A percentile compares a stretch with the other conserved stretches of the same genome.
Evolutionary conservation across 1,140 invertebrate species (phyloP).

Genomic region (Sarcophaga peregrina): DNA sequence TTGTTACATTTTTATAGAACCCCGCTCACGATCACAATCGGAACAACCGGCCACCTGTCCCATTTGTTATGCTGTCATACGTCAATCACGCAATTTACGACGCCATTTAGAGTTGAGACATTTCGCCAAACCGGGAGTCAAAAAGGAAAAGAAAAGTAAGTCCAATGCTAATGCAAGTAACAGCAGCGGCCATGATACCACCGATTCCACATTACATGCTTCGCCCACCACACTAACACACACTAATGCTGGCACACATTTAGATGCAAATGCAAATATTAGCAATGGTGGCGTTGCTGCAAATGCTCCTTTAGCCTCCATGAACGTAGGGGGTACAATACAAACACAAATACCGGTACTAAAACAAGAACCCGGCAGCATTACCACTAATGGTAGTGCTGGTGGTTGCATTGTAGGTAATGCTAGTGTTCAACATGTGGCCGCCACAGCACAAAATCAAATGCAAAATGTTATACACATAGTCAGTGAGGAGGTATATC

Average conservation of each 20-base stretch:
- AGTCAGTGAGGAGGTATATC: slow-evolving; percentile 60
- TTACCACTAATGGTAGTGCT: not conserved
- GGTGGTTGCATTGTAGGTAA: slow-evolving; percentile 30
- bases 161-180: slow-evolving; percentile 57
- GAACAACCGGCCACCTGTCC: slow-evolving; percentile 74
- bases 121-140: slow-evolving; percentile 66
- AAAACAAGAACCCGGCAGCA: slow-evolving; percentile 42
- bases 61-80: slow-evolving; percentile 71
- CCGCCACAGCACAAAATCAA: slow-evolving; percentile 51
- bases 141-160: slow-evolving; percentile 67
- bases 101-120: slow-evolving; percentile 69
- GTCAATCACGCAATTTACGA: slow-evolving; percentile 71
- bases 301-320: slow-evolving; percentile 31
- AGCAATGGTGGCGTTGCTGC: slow-evolving; percentile 7
- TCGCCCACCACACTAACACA: slow-evolving; percentile 50
- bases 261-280: slow-evolving; percentile 9
- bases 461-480: slow-evolving; percentile 65
- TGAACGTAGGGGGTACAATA: slow-evolving; percentile 33
- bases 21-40: slow-evolving; percentile 71
- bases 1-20: slow-evolving; percentile 52
- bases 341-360: slow-evolving; percentile 37
- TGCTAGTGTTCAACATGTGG: slow-evolving; percentile 45
- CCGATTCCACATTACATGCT: slow-evolving; percentile 30
- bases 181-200: slow-evolving; percentile 44
- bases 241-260: slow-evolving; percentile 24